Conservation (phyloP, 1,140 invertebrate species). For the Drosophila oshimai region DNA sequence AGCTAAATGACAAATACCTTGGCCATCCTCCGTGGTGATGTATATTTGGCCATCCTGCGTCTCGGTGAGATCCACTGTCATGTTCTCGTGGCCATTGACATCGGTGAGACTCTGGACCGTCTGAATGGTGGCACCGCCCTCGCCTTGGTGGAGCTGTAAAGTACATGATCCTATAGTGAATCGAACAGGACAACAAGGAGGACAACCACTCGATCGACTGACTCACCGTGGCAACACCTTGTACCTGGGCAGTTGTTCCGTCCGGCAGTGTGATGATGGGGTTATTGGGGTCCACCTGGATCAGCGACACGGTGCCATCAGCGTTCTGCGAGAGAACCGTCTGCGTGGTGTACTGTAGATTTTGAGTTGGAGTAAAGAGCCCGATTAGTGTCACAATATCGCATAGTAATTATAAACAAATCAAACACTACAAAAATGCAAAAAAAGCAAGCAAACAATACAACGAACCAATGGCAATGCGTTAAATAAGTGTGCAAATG, state of each 20-base stretch:
- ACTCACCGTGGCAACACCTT: constrained; percentile 92
- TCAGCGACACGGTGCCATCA: constrained; percentile 97
- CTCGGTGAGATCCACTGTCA: constrained; percentile 94
- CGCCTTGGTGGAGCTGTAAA: constrained; percentile 90
- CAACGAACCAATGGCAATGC: no score
- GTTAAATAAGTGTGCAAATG: background rate
- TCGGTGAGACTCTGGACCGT: constrained; percentile 88
- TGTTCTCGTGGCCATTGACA: constrained; percentile 87
- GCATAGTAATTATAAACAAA: background rate
- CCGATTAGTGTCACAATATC: background rate
- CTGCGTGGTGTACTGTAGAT: constrained; percentile 89
- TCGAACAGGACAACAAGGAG: background rate
- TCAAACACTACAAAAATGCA: constrained; percentile 10
- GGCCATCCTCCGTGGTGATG: constrained; percentile 96
- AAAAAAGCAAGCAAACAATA: background rate
- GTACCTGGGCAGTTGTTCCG: constrained; percentile 97
- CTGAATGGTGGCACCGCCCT: constrained; percentile 88
- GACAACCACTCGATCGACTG: constrained; percentile 25
- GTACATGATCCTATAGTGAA: background rate
- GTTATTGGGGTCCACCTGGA: constrained; percentile 97
- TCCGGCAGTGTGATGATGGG: constrained; percentile 97
- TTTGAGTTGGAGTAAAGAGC: background rate
- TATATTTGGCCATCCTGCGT: constrained; percentile 97
- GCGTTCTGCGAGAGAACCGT: constrained; percentile 98
- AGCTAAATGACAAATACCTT: constrained; percentile 86